These are phyloP conservation scores for Ormyrus nitidulus DNA, from an alignment of 2,888 invertebrate genomes.

Conservation along the genomic window DNA sequence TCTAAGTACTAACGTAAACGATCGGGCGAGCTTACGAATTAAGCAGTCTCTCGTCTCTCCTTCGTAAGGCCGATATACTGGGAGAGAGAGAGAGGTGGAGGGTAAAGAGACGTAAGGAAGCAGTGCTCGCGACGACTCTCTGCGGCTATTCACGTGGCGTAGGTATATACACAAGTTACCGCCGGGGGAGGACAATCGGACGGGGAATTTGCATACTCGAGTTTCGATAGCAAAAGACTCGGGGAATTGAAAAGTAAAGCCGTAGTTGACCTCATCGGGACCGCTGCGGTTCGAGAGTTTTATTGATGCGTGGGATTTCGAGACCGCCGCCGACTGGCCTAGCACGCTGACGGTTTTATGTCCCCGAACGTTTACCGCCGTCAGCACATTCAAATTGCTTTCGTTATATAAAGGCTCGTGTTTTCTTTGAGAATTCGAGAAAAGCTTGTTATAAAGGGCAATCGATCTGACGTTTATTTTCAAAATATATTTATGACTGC, in stretches of 20 bases:
- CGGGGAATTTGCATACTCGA: not conserved
- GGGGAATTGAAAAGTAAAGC: conserved; percentile 20
- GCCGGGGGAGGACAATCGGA: not conserved
- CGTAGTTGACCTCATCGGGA: not conserved
- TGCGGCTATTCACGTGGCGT: not conserved
- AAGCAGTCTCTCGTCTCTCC: conserved; percentile 58
- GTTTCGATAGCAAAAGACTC: not conserved
- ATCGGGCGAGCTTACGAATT: conserved; percentile 68
- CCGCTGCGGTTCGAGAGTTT: not conserved
- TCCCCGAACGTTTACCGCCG: too few relatives aligned
- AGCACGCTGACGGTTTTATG: too few relatives aligned
- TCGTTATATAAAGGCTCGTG: too few relatives aligned
- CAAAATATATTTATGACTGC: too few relatives aligned
- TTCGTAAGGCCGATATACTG: not conserved
- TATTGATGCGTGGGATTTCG: not conserved
- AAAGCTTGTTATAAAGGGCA: too few relatives aligned
- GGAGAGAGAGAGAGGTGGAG: not conserved
- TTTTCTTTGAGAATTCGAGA: too few relatives aligned
- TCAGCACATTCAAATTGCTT: too few relatives aligned
- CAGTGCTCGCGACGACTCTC: not conserved
- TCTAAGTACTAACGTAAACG: conserved; percentile 71
- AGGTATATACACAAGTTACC: not conserved
- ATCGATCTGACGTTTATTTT: too few relatives aligned
- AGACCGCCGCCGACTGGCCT: too few relatives aligned
- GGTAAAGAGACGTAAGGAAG: not conserved